Evolutionary conservation across 23 tunicate genomes (phyloP), one percentile per base, ranked within the genome.

Genomic region (Halocynthia roretzi): DNA sequence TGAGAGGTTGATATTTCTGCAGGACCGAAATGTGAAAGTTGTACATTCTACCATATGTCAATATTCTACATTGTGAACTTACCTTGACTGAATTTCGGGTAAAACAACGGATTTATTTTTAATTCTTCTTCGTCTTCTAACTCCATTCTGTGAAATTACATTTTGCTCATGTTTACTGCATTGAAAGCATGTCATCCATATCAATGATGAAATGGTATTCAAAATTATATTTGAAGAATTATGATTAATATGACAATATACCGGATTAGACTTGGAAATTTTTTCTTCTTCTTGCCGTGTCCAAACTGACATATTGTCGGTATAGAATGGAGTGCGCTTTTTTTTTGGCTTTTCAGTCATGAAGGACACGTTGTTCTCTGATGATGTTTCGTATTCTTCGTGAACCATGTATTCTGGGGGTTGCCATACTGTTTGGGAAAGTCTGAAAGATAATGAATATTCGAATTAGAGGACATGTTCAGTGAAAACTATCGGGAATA

Each of bases 331-430:
- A 0, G 52, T 53, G 19, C 78, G 78, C 31, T 31, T 31, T 31
- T 31, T 31, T 31, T 53, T 53, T 10, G 70, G 70, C 21, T 74
- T 74, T 53, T 44, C 70, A 9, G 9, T 15, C 70, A 65, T 15
- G 10, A 20, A 20, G 50, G 44, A 40, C 11, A 14, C 61, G 56
- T 53, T 44, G 4, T 53, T 54, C 14, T 54, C 78, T 19, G 78
- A 48, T 31, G 44, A 31, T 5, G 63, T 15, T 52, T 74, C 78
- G 50, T 67, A 83, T 7, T 72, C 49, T 57, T 84, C 95, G 54
- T 88, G 82, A 0, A 88, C 87, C 87, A 88, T 88, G 63, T 88
- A 88, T 64, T 88, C 95, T 9, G 95, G 95, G 0, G 95, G 95
- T 49, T 79, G 76, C 95, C 95, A 88, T 40, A 50, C 60, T 80